Evolutionary conservation across 1,140 invertebrate species (phyloP), one percentile per base, ranked within the genome.

Genomic region (Anastrepha ludens): DNA sequence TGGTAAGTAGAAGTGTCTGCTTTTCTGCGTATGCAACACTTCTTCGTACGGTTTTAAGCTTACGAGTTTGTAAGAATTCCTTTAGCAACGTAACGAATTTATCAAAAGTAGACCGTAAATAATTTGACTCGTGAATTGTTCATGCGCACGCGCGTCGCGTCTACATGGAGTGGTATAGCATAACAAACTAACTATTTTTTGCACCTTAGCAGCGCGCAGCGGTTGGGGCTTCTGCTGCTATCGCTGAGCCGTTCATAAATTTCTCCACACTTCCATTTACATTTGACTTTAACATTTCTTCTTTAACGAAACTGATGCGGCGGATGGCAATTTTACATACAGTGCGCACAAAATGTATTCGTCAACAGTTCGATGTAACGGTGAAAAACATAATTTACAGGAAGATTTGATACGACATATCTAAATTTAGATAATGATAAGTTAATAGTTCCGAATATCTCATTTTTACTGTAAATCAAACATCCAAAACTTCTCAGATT

Each of bases 251-350:
- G 74, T 9, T 50, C 17, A 47, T 81, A 55, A 81, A 81, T 81
- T 81, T 81, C 74, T 81, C 74, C 47, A 81, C 29, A 81, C 47
- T 81, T 55, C 74, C 74, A 55, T 81, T 81, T 81, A 81, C 74
- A 81, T 47, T 47, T 3, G 41, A 47, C 7, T 55, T 81, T 81
- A 55, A n/a, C 74, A 81, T 50, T 81, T 81, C 74, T 81, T 55
- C 47, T 41, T 58, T 81, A 13, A 55, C 47, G 17, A 81, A 81
- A 81, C 3, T 17, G 2, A 47, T 6, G 41, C 41, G 5, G 13
- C 67, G 67, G 13, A 50, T 81, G 47, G 6, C 15, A 6, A 81
- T 50, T 81, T 81, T 55, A 55, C 17, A 20, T 74, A 74, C 74
- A 81, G 74, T 81, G 17, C 9, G 47, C 6, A 17, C 13, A 41